Percentiles rank a stretch among this genome's conserved stretches.
phyloP scores from a whole-genome alignment of 2,113 vertebrate species.

The Gadus macrocephalus region DNA sequence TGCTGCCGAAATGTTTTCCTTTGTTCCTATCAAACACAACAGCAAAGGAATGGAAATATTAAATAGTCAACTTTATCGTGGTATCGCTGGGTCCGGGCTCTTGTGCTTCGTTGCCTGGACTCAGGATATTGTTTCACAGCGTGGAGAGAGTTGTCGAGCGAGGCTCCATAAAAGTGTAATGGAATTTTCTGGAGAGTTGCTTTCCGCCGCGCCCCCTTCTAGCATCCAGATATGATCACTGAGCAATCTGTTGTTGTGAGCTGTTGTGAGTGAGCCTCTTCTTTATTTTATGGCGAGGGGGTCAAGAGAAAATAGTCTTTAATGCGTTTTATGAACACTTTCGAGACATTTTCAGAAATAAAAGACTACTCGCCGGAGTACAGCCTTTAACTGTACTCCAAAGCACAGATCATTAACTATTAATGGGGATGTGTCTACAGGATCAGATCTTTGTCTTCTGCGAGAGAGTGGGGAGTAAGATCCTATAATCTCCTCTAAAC shows the following conservation, averaged over 20 bases:
- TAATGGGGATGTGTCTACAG: slow-evolving; percentile 62
- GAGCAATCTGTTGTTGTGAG: slow-evolving; percentile 44
- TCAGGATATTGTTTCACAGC: slow-evolving; percentile 55
- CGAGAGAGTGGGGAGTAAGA: slow-evolving; percentile 32
- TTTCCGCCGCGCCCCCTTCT: slow-evolving; percentile 43
- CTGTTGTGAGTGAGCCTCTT: slow-evolving; percentile 42
- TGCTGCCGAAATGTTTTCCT: neutral
- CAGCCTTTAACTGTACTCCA: slow-evolving; percentile 67
- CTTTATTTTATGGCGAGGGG: slow-evolving; percentile 40
- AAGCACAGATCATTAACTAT: slow-evolving; percentile 70
- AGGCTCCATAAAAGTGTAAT: slow-evolving; percentile 50
- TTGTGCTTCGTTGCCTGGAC: slow-evolving; percentile 27
- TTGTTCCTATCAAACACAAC: slow-evolving; percentile 12
- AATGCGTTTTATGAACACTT: slow-evolving; percentile 56
- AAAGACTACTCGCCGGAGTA: slow-evolving; percentile 61
- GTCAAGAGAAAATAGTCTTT: slow-evolving; percentile 35
- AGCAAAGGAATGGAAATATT: slow-evolving; percentile 17
- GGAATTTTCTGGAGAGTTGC: slow-evolving; percentile 47
- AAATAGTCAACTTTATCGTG: neutral
- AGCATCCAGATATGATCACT: slow-evolving; percentile 47
- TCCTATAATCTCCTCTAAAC: slow-evolving; percentile 39
- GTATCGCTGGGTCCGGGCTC: neutral
- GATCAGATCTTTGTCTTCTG: slow-evolving; percentile 42
- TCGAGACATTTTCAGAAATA: slow-evolving; percentile 57
- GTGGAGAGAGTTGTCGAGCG: slow-evolving; percentile 43